Percentiles rank a stretch among this genome's conserved stretches.
Evolutionary conservation across 2,797 vertebrate species (phyloP).

Genomic region (Schizopygopsis malacanthus): DNA sequence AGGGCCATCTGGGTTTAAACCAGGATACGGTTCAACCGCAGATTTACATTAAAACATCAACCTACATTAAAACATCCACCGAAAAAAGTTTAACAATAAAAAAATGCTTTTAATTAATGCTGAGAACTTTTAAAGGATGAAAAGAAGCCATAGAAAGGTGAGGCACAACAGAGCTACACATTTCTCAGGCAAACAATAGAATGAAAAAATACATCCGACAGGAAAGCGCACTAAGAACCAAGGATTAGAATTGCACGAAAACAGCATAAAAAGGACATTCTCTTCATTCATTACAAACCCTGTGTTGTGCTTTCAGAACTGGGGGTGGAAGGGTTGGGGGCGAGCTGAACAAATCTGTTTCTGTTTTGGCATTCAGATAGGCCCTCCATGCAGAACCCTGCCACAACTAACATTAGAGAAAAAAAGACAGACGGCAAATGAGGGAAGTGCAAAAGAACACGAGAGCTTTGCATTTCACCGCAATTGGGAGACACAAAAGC

Average conservation of each 20-base stretch:
- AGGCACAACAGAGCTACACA: background rate
- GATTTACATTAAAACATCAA: slow-evolving; percentile 54
- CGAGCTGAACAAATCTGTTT: slow-evolving; percentile 76
- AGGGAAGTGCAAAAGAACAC: slow-evolving; percentile 35
- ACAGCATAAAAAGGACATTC: slow-evolving; percentile 63
- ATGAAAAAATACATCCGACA: slow-evolving; percentile 8
- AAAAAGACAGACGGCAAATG: slow-evolving; percentile 33
- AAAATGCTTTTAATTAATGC: slow-evolving; percentile 57
- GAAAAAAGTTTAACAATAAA: slow-evolving; percentile 57
- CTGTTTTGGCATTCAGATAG: slow-evolving; percentile 72
- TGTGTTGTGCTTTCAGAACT: slow-evolving; percentile 55
- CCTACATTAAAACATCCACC: slow-evolving; percentile 56
- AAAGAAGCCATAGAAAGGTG: slow-evolving; percentile 43
- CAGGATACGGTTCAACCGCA: slow-evolving; percentile 57
- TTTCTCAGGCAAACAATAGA: slow-evolving; percentile 9
- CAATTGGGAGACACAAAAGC: slow-evolving; percentile 39
- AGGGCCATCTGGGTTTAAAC: slow-evolving; percentile 61
- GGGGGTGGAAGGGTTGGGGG: slow-evolving; percentile 65
- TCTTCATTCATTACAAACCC: slow-evolving; percentile 61
- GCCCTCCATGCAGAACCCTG: slow-evolving; percentile 71
- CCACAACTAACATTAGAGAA: slow-evolving; percentile 54
- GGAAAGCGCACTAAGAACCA: slow-evolving; percentile 29
- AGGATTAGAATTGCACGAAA: slow-evolving; percentile 53
- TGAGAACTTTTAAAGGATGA: background rate
- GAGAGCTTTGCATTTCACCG: slow-evolving; percentile 20